Evolutionary conservation across 2,888 invertebrate species (phyloP), one percentile per base, ranked within the genome.

Genomic region (Nemotelus nigrinus): DNA sequence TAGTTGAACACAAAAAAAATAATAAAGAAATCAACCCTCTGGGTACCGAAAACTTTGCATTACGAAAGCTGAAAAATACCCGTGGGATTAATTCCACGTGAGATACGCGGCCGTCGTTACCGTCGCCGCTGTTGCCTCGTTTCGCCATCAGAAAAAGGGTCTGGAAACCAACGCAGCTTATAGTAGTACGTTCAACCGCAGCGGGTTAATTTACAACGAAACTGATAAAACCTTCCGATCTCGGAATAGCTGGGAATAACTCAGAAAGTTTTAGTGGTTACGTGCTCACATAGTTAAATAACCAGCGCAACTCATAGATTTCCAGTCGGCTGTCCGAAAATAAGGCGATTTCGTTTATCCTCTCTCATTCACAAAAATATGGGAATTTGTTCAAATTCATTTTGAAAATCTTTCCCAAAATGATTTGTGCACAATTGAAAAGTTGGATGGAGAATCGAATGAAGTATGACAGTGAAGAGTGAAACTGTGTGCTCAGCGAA

Each of bases 271-370:
- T 63, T 63, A 63, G 63, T 63, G 63, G 63, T 63, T 63, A 63
- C 63, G 63, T 63, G 63, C 63, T 63, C 63, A 63, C 63, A 63
- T 63, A 63, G 63, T 63, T 63, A 63, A 50, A 63, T 63, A 63
- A 7, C 63, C 3, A 57, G 57, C 57, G 57, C 25, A 25, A 1
- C 25, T 25, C 25, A 25, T 25, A 25, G 25, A 8, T 4, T 10
- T 10, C 57, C n/a, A 4, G 57, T 57, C 25, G 25, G 5, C 5
- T 57, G 57, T 10, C 1, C 57, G 25, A 57, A 57, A 25, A 57
- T 8, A 57, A 57, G 57, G 25, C 5, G 57, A 10, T 57, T 25
- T 57, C 10, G 57, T 10, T 57, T 57, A 25, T 3, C 25, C 25
- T 57, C 25, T 25, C 5, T 57, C 57, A 25, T 25, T 25, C 25